Percentiles rank a stretch among this genome's conserved stretches.
Evolutionary conservation across 2,888 invertebrate genomes (phyloP).

Genomic region (Drosophila meridiana): DNA sequence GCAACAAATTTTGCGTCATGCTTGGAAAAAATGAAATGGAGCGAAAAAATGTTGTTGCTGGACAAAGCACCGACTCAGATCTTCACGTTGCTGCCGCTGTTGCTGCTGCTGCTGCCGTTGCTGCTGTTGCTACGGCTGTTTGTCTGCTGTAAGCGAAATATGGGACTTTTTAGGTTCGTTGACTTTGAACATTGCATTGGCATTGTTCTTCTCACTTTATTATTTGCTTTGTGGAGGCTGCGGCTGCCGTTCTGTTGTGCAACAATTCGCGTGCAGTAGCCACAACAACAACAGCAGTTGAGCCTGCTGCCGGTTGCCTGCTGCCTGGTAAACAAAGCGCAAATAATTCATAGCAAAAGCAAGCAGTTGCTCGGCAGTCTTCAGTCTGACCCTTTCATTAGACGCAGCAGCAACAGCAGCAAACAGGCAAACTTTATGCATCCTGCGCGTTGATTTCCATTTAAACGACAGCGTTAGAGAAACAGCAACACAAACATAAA

Average conservation of each 20-base stretch:
- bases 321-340: slow-evolving; percentile 70
- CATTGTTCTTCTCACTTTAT: slow-evolving; percentile 81
- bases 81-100: slow-evolving; percentile 46
- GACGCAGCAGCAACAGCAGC: slow-evolving; percentile 67
- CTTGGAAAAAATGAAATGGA: slow-evolving; percentile 80
- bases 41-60: slow-evolving; percentile 77
- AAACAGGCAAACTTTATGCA: slow-evolving; percentile 73
- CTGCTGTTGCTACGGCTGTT: slow-evolving; percentile 51
- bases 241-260: slow-evolving; percentile 60
- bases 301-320: slow-evolving; percentile 18
- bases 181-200: slow-evolving; percentile 80
- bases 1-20: slow-evolving; percentile 81
- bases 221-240: slow-evolving; percentile 75
- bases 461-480: slow-evolving; percentile 79
- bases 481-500: slow-evolving; percentile 43
- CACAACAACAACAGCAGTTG: slow-evolving; percentile 49
- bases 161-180: slow-evolving; percentile 81
- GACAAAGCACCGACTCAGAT: slow-evolving; percentile 66
- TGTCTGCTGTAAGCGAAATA: slow-evolving; percentile 66
- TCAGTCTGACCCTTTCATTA: slow-evolving; percentile 77
- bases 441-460: slow-evolving; percentile 81
- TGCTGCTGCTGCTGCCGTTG: slow-evolving; percentile 25
- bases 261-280: slow-evolving; percentile 77
- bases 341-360: slow-evolving; percentile 73
- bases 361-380: slow-evolving; percentile 31